phyloP scores from a whole-genome alignment of 2,888 invertebrate genomes.

The Cremastinae sp. region DNA sequence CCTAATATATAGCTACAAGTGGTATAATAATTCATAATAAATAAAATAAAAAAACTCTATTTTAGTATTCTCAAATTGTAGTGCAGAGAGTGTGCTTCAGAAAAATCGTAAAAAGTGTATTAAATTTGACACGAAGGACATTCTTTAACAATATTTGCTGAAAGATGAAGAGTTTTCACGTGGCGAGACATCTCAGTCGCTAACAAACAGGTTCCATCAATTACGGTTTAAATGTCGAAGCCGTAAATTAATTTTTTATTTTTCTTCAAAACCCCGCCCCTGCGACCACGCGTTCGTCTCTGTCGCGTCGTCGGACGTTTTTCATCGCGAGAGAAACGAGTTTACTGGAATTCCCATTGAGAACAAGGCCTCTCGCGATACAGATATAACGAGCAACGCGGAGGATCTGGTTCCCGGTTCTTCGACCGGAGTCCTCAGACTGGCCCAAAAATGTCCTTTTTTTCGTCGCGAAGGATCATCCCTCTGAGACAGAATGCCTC shows the following conservation, averaged over 20 bases:
- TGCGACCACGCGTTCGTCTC: constrained; percentile 48
- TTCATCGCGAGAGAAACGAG: constrained; percentile 49
- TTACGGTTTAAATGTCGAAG: constrained; percentile 46
- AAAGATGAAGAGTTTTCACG: not conserved
- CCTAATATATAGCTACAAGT: too few species aligned
- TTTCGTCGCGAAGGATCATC: constrained; percentile 26
- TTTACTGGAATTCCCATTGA: constrained; percentile 58
- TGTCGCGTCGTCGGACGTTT: constrained; percentile 32
- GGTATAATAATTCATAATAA: too few species aligned
- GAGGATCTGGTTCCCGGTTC: constrained; percentile 40
- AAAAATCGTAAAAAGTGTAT: not conserved
- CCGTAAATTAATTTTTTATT: constrained; percentile 32
- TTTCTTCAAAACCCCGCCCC: constrained; percentile 55
- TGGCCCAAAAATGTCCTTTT: constrained; percentile 17
- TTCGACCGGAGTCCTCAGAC: constrained; percentile 25
- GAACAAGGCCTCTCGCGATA: constrained; percentile 29
- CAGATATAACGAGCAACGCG: constrained; percentile 29
- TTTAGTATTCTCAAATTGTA: too few species aligned
- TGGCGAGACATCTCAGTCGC: constrained; percentile 22
- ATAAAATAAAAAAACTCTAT: too few species aligned
- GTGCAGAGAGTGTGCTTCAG: not conserved
- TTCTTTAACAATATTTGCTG: not conserved
- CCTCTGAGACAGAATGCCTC: constrained; percentile 1
- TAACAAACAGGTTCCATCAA: constrained; percentile 51
- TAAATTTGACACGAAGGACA: not conserved